Evolutionary conservation across 2,888 invertebrate genomes (phyloP), one percentile per base, ranked within the genome.

Genomic region (Cerceris rybyensis): DNA sequence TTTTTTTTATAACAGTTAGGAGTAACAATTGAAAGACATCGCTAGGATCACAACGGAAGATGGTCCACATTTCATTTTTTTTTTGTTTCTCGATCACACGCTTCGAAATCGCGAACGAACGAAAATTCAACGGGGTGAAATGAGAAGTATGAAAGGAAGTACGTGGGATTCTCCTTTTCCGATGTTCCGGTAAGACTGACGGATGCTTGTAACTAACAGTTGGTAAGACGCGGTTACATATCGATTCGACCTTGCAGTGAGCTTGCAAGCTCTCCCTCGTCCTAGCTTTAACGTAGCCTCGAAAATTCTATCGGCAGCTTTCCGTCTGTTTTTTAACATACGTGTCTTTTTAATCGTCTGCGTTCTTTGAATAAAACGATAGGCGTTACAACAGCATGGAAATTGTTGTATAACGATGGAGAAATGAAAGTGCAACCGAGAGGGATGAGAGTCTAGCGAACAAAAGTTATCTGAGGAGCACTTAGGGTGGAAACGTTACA

Each of bases 41-140:
- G 9, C 55, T 16, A 50, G 6, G 55, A 55, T 55, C 55, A 55
- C 55, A 55, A 55, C 55, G 55, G 28, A 55, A 55, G n/a, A 55
- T 55, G 55, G 55, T 55, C 55, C 55, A 55, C 28, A 28, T 28
- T 28, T 28, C 28, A 28, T 28, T 28, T 28, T 28, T 28, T 28
- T 28, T 28, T 28, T 28, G 28, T 28, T 16, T 55, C 17, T 55
- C 17, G 16, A 55, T 55, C 55, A 55, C 55, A 17, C 55, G 17
- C 17, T 55, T 55, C 7, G 7, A 55, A 16, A 7, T 28, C 17
- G 28, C 14, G 13, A 55, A 55, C 55, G 55, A n/a, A 50, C 6
- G n/a, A 50, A n/a, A 50, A 9, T 50, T 1, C n/a, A 11, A n/a
- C 50, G 50, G 9, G n/a, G 7, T 50, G 8, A 8, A 8, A 11